Evolutionary conservation across 2,113 vertebrate genomes (phyloP).

Genomic region (Oriolus oriolus): DNA sequence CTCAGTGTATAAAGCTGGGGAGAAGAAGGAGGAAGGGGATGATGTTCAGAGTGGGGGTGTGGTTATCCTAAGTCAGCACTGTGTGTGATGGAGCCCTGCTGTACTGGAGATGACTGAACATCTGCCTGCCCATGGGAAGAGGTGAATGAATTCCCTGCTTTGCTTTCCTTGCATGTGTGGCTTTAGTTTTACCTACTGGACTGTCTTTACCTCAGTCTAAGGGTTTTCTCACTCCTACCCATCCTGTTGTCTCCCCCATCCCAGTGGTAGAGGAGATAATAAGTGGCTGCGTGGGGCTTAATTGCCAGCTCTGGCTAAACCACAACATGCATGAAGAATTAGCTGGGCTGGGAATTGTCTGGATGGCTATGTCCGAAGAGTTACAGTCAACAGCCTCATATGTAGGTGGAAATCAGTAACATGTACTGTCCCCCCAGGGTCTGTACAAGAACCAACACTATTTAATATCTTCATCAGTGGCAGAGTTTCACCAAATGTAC

Average conservation of each 20-base stretch:
- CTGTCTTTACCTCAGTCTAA: not conserved
- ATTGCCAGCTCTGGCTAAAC: accelerated
- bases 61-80: too few relatives aligned
- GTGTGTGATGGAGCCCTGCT: not conserved
- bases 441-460: not conserved
- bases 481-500: not conserved
- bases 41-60: too few relatives aligned
- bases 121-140: not conserved
- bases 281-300: accelerated
- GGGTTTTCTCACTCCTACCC: not conserved
- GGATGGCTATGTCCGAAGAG: not conserved
- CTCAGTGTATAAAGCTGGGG: not conserved
- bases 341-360: not conserved
- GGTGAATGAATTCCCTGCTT: not conserved
- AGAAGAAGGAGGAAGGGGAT: not conserved
- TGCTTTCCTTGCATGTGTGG: not conserved
- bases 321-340: not conserved
- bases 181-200: not conserved
- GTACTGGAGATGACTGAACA: not conserved
- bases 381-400: not conserved
- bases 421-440: not conserved
- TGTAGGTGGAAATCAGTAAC: not conserved
- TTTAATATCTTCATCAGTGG: not conserved
- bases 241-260: not conserved
- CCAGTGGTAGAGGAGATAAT: not conserved